These are phyloP conservation scores for Omphaloscelis lunosa DNA, from an alignment of 2,888 invertebrate genomes.

Conservation along the genomic window DNA sequence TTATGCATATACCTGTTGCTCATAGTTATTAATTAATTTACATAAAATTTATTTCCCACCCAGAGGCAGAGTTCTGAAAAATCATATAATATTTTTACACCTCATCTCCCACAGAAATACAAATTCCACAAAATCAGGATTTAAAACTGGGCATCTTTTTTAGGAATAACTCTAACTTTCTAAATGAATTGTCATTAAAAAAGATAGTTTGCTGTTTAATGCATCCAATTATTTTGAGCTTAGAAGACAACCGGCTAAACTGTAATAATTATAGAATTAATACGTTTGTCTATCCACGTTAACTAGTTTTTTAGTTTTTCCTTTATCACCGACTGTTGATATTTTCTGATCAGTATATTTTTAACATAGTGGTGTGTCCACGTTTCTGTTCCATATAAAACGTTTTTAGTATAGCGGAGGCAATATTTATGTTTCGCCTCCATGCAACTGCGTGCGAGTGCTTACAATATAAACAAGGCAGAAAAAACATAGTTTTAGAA, in stretches of 20 bases:
- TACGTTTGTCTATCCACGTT: not conserved
- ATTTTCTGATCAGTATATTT: not conserved
- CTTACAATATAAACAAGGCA: constrained; percentile 6
- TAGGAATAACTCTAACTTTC: not conserved
- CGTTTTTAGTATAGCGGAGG: not conserved
- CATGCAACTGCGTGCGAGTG: constrained; percentile 3
- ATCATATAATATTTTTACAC: not conserved
- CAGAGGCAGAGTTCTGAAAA: not conserved
- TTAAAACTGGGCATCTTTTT: not conserved
- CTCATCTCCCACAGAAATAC: not conserved
- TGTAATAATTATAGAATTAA: not conserved
- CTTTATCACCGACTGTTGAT: not conserved
- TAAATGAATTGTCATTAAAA: too few relatives aligned
- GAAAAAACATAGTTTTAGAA: not conserved
- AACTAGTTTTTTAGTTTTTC: not conserved
- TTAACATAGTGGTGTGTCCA: not conserved
- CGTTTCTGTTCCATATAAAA: not conserved
- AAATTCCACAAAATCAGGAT: not conserved
- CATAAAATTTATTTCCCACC: not conserved
- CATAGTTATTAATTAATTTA: not conserved
- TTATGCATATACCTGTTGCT: not conserved
- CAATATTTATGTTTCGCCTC: constrained; percentile 7
- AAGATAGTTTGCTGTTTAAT: too few relatives aligned
- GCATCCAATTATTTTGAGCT: too few relatives aligned
- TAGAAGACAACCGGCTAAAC: too few relatives aligned